A percentile compares a stretch with the other conserved stretches of the same genome.
Evolutionary conservation across 2,113 vertebrate genomes (phyloP).

Genomic region (Indri indri): DNA sequence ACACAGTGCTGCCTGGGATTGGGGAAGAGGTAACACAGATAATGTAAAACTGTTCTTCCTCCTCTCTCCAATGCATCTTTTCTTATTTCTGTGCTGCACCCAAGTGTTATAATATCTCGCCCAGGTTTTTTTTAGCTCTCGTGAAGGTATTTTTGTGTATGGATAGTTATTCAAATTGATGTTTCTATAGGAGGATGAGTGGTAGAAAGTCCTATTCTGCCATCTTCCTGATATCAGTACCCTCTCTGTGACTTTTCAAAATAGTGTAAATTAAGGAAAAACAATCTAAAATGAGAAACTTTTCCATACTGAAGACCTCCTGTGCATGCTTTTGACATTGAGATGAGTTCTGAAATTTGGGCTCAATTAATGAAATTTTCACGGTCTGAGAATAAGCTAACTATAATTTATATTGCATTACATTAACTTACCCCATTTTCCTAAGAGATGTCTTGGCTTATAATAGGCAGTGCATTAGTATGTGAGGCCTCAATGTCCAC

Average conservation of each 20-base stretch:
- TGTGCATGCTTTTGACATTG: background rate
- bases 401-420: background rate
- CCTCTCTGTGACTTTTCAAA: background rate
- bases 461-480: background rate
- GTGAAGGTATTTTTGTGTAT: background rate
- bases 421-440: background rate
- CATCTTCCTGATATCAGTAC: background rate
- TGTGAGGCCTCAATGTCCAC: background rate
- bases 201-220: background rate
- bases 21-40: background rate
- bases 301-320: background rate
- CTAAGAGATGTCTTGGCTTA: background rate
- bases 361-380: background rate
- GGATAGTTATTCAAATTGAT: background rate
- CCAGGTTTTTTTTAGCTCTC: background rate
- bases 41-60: background rate
- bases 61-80: background rate
- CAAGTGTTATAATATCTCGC: background rate
- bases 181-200: background rate
- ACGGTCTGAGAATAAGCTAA: background rate
- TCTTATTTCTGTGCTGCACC: background rate
- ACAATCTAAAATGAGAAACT: background rate
- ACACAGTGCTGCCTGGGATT: background rate
- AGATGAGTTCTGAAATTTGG: background rate
- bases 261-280: background rate